Base-by-base conservation (phyloP, 2,797 vertebrate species). In the Oceanodroma leucorhoa region DNA sequence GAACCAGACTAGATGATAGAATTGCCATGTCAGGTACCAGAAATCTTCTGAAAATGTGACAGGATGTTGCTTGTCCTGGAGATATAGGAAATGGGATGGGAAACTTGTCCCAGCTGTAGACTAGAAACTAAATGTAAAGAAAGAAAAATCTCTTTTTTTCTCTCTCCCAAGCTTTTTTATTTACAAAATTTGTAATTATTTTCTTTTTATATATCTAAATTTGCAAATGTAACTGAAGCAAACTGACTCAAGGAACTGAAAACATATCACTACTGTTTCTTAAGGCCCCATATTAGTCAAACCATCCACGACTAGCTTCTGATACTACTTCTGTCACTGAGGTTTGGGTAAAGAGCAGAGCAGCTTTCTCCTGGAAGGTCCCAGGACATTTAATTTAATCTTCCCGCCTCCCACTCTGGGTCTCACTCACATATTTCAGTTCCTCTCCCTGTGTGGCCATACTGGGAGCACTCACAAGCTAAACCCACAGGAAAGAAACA, bases 401-500 rank as follows among this genome's bases (percentile, higher is more conserved):
- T 91, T 95, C 87, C 87, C 6, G 2, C 77, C 58, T 92, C 54
- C 66, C 11, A 65, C 32, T 61, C 72, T 76, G 58, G 13, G 48
- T 91, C 45, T 92, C 70, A 73, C 64, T 96, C 61, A 84, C 30
- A 50, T 94, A 91, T 82, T 95, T 94, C 83, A 91, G 60, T 81
- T 89, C 85, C 30, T 87, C 88, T 95, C 81, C 75, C 60, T 96
- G 91, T 95, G 94, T 95, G 94, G 95, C 88, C 93, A 71, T 71
- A 57, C 53, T 51, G 72, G 70, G 55, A 95, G 80, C 77, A 50
- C 48, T 87, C 78, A 81, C 22, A 80, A 92, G 30, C 54, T 93
- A 93, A 95, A 94, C 73, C 60, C 77, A 95, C 77, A 94, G 94
- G 88, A 94, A 97, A 93, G 86, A 89, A 95, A 87, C 5, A 93